Conservation (phyloP, 2,797 vertebrate genomes). For the Scleropages formosus region DNA sequence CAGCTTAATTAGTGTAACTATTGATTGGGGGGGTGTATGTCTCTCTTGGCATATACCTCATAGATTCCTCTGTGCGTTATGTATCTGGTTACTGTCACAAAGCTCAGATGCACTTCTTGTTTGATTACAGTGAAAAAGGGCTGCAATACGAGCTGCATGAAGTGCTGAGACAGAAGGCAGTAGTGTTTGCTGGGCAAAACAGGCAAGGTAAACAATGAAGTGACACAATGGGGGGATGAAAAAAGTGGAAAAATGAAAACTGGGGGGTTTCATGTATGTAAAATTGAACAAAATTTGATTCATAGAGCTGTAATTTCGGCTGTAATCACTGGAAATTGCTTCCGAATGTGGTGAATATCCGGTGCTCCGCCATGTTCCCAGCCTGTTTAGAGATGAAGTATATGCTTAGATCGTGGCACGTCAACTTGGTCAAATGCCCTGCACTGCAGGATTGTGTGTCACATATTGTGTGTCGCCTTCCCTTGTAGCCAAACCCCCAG, state of each 20-base stretch:
- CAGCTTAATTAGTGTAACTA: too few species aligned
- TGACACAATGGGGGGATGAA: conserved; percentile 25
- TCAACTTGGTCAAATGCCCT: too few species aligned
- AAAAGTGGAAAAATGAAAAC: conserved; percentile 4
- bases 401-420: too few species aligned
- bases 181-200: conserved; percentile 27
- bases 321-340: conserved; percentile 65
- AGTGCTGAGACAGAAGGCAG: conserved; percentile 34
- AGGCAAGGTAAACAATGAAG: not conserved
- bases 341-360: conserved; percentile 52
- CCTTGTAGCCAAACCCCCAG: too few species aligned
- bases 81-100: conserved; percentile 19
- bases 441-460: too few species aligned
- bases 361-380: conserved; percentile 31
- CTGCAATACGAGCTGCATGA: conserved; percentile 18
- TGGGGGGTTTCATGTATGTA: not conserved
- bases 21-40: too few species aligned
- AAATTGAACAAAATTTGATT: conserved; percentile 51
- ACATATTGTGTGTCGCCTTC: too few species aligned
- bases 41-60: too few species aligned
- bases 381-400: conserved; percentile 37
- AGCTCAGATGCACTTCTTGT: not conserved
- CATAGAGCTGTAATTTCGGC: conserved; percentile 51
- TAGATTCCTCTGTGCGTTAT: not conserved
- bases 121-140: not conserved